phyloP scores from a whole-genome alignment of 2,113 vertebrate species.

The Syngnathus floridae region DNA sequence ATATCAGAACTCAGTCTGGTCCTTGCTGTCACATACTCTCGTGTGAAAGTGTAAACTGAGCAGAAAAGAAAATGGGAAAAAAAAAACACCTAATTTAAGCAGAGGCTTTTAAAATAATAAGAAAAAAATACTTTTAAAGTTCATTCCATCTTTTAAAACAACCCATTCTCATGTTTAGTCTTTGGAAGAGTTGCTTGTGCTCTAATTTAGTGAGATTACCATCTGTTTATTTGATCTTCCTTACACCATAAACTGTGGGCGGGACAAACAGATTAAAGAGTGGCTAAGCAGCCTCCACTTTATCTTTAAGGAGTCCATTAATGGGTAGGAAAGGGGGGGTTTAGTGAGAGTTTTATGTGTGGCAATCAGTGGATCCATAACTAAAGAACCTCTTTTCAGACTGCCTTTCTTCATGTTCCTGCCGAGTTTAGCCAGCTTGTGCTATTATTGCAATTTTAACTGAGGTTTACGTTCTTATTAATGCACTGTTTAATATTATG shows the following conservation, averaged over 20 bases:
- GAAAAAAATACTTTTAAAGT: not conserved
- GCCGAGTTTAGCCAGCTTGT: not conserved
- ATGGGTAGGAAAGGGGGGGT: slow-evolving; percentile 28
- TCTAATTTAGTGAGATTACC: slow-evolving; percentile 61
- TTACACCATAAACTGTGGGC: slow-evolving; percentile 52
- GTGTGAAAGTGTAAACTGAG: not conserved
- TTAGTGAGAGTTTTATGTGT: slow-evolving; percentile 30
- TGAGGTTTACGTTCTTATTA: slow-evolving; percentile 9
- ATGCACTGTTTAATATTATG: slow-evolving; percentile 12
- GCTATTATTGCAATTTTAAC: not conserved
- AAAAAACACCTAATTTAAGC: not conserved
- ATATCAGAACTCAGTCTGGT: not conserved
- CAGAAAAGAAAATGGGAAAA: not conserved
- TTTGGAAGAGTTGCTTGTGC: slow-evolving; percentile 42
- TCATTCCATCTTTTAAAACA: not conserved
- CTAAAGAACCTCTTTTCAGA: slow-evolving; percentile 50
- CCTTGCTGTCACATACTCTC: not conserved
- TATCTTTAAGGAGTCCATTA: slow-evolving; percentile 59
- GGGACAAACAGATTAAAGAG: slow-evolving; percentile 59
- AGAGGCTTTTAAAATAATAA: not conserved
- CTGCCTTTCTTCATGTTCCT: not conserved
- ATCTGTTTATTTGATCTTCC: slow-evolving; percentile 66
- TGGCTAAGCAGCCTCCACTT: slow-evolving; percentile 53
- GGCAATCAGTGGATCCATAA: slow-evolving; percentile 53
- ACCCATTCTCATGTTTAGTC: slow-evolving; percentile 26